Percentiles rank a stretch among this genome's conserved stretches.
Conservation (phyloP, 2,113 vertebrate species). For the Prolemur simus region DNA sequence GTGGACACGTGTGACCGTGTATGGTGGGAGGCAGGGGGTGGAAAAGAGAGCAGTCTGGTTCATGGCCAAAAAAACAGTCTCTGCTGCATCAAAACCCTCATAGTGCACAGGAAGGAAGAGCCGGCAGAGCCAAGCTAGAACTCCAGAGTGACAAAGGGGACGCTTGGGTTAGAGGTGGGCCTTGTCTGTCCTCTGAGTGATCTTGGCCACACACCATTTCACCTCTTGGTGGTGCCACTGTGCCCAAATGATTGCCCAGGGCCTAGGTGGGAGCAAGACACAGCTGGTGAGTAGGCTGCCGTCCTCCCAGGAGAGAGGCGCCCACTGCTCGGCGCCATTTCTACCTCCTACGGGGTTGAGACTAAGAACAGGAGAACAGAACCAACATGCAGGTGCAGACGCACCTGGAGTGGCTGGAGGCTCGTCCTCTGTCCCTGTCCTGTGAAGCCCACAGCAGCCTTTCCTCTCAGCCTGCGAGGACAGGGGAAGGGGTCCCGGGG, state of each 20-base stretch:
- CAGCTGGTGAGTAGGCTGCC: not conserved
- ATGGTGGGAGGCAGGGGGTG: rapidly evolving
- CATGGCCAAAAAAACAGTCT: rapidly evolving
- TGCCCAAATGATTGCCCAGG: not conserved
- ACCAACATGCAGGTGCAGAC: not conserved
- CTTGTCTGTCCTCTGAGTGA: not conserved
- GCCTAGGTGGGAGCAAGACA: not conserved
- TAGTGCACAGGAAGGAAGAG: not conserved
- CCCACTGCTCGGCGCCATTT: not conserved
- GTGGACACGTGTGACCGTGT: rapidly evolving
- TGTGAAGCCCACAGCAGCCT: not conserved
- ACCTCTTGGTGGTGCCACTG: not conserved
- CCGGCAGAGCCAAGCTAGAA: not conserved
- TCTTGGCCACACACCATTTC: not conserved
- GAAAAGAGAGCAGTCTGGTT: not conserved
- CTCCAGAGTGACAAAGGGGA: not conserved
- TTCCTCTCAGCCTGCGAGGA: not conserved
- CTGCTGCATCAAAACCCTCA: too few species aligned
- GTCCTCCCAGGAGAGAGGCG: not conserved
- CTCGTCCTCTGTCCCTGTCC: not conserved
- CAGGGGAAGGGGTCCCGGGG: not conserved
- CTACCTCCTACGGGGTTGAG: not conserved
- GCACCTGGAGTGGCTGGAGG: rapidly evolving
- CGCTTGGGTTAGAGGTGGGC: not conserved
- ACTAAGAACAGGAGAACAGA: not conserved